phyloP scores from a whole-genome alignment of 2,888 invertebrate genomes.

The Diarsia dahlii region DNA sequence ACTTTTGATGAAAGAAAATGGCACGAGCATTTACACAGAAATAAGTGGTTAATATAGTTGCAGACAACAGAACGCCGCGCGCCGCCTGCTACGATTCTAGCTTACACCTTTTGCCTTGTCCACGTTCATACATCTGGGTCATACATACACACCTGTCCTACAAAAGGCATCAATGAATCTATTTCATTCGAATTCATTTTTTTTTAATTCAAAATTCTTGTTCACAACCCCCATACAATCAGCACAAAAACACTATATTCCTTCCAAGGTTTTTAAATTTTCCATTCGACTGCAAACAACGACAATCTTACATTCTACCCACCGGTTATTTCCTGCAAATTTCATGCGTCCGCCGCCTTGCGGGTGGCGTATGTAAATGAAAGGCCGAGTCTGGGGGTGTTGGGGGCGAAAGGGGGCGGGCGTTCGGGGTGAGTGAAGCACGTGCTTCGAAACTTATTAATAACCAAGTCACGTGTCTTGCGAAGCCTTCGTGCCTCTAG shows the following conservation, averaged over 20 bases:
- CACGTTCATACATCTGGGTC: too few species aligned
- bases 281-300: conserved; percentile 45
- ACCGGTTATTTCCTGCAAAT: conserved; percentile 68
- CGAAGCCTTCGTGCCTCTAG: conserved; percentile 57
- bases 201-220: too few species aligned
- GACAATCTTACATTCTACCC: conserved; percentile 46
- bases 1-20: too few species aligned
- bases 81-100: too few species aligned
- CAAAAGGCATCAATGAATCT: too few species aligned
- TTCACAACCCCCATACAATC: conserved; percentile 7
- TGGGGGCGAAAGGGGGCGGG: conserved; percentile 27
- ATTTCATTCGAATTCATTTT: too few species aligned
- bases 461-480: conserved; percentile 72
- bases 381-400: conserved; percentile 41
- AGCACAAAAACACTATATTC: not conserved
- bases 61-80: too few species aligned
- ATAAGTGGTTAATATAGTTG: too few species aligned
- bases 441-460: conserved; percentile 70
- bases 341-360: conserved; percentile 73
- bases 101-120: too few species aligned
- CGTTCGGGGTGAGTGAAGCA: conserved; percentile 47
- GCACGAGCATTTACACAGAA: too few species aligned
- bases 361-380: conserved; percentile 69
- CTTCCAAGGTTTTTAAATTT: conserved; percentile 37
- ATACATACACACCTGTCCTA: too few species aligned